A percentile compares a stretch with the other conserved stretches of the same genome.
phyloP scores from a whole-genome alignment of 2,888 invertebrate species.

The Molorchus minor region DNA sequence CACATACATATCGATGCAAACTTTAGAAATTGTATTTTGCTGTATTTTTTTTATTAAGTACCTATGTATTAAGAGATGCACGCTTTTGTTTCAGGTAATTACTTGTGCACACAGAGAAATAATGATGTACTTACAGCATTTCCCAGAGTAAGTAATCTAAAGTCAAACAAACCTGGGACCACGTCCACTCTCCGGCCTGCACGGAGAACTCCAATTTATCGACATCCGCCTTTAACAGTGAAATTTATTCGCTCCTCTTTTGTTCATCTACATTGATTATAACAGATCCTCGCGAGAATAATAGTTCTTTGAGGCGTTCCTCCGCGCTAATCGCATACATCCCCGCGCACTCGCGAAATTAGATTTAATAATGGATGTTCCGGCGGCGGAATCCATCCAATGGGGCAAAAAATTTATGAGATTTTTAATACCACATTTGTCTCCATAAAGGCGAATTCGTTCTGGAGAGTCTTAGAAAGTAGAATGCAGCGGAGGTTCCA shows the following conservation, averaged over 20 bases:
- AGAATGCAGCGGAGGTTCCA: background rate
- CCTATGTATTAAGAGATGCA: too few relatives aligned
- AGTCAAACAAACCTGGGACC: background rate
- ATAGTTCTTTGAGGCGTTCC: constrained; percentile 21
- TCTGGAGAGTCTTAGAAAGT: constrained; percentile 5
- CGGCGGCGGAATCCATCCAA: background rate
- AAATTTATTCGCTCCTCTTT: constrained; percentile 15
- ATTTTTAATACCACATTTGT: constrained; percentile 12
- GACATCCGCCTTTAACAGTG: constrained; percentile 4
- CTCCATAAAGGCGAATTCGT: constrained; percentile 10
- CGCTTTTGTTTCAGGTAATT: background rate
- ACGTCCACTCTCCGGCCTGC: background rate
- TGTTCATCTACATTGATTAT: constrained; percentile 12
- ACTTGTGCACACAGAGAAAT: too few relatives aligned
- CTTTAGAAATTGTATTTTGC: too few relatives aligned
- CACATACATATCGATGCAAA: too few relatives aligned
- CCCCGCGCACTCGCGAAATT: constrained; percentile 26
- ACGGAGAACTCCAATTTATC: background rate
- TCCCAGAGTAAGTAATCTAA: background rate
- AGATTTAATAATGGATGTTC: constrained; percentile 13
- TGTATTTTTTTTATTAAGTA: too few relatives aligned
- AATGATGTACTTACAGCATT: too few relatives aligned
- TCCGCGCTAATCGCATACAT: constrained; percentile 30
- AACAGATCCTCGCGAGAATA: background rate
- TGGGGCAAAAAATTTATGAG: constrained; percentile 12